phyloP scores from a whole-genome alignment of 2,797 vertebrate genomes.

The Channa striata region DNA sequence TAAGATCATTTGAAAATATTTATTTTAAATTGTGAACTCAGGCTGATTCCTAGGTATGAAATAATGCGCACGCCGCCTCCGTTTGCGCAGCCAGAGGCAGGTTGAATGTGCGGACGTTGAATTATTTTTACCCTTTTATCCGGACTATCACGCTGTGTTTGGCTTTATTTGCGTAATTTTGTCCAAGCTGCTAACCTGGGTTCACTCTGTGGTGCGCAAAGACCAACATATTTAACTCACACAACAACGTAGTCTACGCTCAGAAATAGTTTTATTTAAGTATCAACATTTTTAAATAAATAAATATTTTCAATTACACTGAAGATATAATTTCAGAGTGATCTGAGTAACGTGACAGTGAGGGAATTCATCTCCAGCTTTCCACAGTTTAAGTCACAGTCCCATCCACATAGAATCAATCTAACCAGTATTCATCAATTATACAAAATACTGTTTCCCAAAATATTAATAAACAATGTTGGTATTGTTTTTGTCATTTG shows the following conservation, averaged over 20 bases:
- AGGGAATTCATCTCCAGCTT: slow-evolving; percentile 54
- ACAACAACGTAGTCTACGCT: slow-evolving; percentile 63
- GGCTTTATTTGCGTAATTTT: not conserved
- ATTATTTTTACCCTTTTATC: not conserved
- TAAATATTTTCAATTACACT: slow-evolving; percentile 94
- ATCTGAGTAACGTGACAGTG: slow-evolving; percentile 66
- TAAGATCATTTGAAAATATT: not conserved
- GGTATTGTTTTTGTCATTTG: slow-evolving; percentile 60
- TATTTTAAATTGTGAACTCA: not conserved
- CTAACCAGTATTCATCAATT: slow-evolving; percentile 74
- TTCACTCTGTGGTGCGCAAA: slow-evolving; percentile 59
- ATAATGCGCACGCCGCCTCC: not conserved
- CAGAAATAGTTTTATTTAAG: slow-evolving; percentile 88
- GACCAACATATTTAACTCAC: slow-evolving; percentile 46
- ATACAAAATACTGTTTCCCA: slow-evolving; percentile 78
- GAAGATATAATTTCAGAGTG: slow-evolving; percentile 84
- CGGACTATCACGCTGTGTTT: not conserved
- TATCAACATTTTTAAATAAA: slow-evolving; percentile 95
- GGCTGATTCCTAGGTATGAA: not conserved
- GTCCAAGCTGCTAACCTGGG: not conserved
- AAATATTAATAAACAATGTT: slow-evolving; percentile 76
- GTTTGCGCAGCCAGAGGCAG: not conserved
- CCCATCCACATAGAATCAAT: slow-evolving; percentile 76
- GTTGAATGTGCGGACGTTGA: not conserved
- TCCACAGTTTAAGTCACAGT: slow-evolving; percentile 64